Base-by-base conservation (phyloP, 1,140 invertebrate species). In the Tetramorium simillimum region DNA sequence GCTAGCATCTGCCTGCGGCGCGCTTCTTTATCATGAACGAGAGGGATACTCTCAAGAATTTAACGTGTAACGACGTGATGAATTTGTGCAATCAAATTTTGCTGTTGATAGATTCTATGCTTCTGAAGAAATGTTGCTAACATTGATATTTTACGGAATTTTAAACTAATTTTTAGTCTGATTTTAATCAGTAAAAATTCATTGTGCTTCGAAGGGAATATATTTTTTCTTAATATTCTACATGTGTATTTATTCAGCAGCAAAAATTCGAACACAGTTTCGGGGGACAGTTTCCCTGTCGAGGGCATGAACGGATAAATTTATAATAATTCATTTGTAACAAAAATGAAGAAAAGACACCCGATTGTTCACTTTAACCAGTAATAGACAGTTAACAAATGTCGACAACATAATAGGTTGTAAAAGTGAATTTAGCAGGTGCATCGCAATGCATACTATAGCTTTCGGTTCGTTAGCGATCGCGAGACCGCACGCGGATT, bases 1-100 rank as follows among this genome's bases (percentile, higher is more conserved):
- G 58, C 58, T 40, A 78, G 60, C 91, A 92, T 92, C 91, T 92
- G 90, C 87, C 65, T 85, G 40, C 21, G 49, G 67, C 67, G 12
- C 40, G 51, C 4, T 81, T 70, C 77, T 81, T 69, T 80, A 75
- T 80, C 46, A 21, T 60, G 43, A 58, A 49, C 16, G 53, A 60
- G 46, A 73, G 18, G 28, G 67, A 72, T 72, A 82, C 28, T 46
- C 63, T 53, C 49, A 49, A 81, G 33, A 28, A 56, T 14, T 81
- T 81, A 24, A 7, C 21, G 24, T 28, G 37, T 43, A 70, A 70
- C 2, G 6, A 21, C 9, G 51, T 65, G 40, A 78, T 18, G 43
- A 37, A 65, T 43, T 53, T 10, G 18, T n/a, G 33, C 4, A 43
- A 60, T 75, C 46, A 40, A 43, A 43, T 69, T 70, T 70, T 24